Evolutionary conservation across 2,888 invertebrate genomes (phyloP).

Genomic region (Mylabris sibirica): DNA sequence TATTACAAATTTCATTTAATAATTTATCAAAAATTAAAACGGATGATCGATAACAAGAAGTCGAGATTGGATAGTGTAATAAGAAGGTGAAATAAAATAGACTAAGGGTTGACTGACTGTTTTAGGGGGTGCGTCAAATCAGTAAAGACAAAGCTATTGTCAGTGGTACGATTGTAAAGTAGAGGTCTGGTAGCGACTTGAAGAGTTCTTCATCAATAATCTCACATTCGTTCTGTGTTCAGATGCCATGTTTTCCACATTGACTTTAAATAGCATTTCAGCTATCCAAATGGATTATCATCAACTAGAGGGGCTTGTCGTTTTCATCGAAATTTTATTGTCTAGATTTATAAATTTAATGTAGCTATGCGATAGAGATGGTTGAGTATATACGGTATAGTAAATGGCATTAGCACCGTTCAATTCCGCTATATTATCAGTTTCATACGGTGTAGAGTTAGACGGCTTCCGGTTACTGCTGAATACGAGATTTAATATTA

Average conservation of each 20-base stretch:
- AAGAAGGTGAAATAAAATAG: background rate
- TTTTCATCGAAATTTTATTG: background rate
- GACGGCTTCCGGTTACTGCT: slow-evolving; percentile 7
- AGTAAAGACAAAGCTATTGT: slow-evolving; percentile 48
- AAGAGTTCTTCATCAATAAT: slow-evolving; percentile 55
- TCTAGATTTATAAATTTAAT: background rate
- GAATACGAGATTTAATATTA: slow-evolving; percentile 6
- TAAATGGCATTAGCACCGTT: background rate
- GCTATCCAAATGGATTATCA: slow-evolving; percentile 8
- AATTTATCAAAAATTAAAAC: slow-evolving; percentile 39
- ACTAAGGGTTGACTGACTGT: background rate
- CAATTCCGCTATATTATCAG: background rate
- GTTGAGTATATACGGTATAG: background rate
- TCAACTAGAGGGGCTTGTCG: background rate
- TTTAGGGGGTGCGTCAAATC: slow-evolving; percentile 48
- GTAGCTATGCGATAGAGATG: background rate
- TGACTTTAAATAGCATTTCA: slow-evolving; percentile 13
- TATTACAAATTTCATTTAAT: slow-evolving; percentile 34
- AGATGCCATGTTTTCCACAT: slow-evolving; percentile 37
- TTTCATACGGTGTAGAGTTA: background rate
- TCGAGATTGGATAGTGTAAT: slow-evolving; percentile 34
- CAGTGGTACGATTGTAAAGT: slow-evolving; percentile 45
- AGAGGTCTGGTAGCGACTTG: slow-evolving; percentile 52
- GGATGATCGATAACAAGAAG: slow-evolving; percentile 34
- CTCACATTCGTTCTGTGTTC: slow-evolving; percentile 49